Conservation (phyloP, 2,888 invertebrate species). For the Parasteatoda lunata region DNA sequence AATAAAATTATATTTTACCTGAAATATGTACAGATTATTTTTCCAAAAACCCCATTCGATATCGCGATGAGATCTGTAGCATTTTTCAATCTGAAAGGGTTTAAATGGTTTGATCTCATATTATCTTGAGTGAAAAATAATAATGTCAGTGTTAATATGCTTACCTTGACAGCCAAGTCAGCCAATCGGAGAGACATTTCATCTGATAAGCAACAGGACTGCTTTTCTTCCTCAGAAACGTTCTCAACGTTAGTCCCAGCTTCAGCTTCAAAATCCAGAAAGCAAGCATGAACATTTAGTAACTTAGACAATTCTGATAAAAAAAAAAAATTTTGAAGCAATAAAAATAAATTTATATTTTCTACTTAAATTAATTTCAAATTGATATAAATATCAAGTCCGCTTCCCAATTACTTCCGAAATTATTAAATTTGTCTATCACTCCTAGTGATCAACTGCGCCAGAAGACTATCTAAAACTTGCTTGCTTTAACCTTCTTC, state of each 20-base stretch:
- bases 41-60: slow-evolving; percentile 55
- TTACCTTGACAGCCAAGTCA: slow-evolving; percentile 35
- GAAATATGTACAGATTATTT: slow-evolving; percentile 76
- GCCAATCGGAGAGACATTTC: slow-evolving; percentile 25
- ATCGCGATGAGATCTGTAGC: slow-evolving; percentile 42
- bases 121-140: background rate
- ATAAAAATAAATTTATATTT: too few species aligned
- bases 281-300: too few species aligned
- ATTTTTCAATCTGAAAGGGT: slow-evolving; percentile 37
- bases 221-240: slow-evolving; percentile 17
- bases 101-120: background rate
- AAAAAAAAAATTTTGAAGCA: too few species aligned
- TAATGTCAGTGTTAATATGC: background rate
- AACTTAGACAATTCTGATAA: too few species aligned
- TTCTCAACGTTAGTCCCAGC: slow-evolving; percentile 30
- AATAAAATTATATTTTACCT: slow-evolving; percentile 74
- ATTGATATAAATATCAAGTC: too few species aligned
- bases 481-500: too few species aligned
- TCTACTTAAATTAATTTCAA: too few species aligned
- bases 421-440: too few species aligned
- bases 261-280: background rate
- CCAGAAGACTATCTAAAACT: too few species aligned
- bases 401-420: too few species aligned
- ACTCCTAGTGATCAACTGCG: too few species aligned
- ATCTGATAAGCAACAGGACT: slow-evolving; percentile 20